Evolutionary conservation across 2,113 vertebrate species (phyloP).

Genomic region (Erpornis zantholeuca): DNA sequence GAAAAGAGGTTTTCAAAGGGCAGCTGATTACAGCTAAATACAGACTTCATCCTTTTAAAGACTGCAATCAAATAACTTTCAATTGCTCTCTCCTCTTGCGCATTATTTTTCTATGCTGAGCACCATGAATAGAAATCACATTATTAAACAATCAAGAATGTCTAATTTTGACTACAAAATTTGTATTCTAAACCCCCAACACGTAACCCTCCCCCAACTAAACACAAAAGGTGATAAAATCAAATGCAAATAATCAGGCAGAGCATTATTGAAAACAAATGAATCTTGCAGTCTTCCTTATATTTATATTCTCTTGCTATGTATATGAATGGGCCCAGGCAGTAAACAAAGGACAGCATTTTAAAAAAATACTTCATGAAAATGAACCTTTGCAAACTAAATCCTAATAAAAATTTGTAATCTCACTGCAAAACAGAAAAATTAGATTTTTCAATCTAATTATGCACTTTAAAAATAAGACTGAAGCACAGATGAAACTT

Average conservation of each 20-base stretch:
- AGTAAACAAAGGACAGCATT: background rate
- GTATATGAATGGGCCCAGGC: background rate
- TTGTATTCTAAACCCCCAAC: slow-evolving; percentile 21
- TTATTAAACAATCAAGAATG: slow-evolving; percentile 69
- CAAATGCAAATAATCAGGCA: slow-evolving; percentile 14
- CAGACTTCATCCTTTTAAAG: slow-evolving; percentile 67
- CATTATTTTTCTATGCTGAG: slow-evolving; percentile 59
- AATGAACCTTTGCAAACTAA: background rate
- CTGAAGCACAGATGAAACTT: background rate
- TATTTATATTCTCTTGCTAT: background rate
- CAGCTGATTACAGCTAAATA: slow-evolving; percentile 77
- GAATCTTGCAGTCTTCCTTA: background rate
- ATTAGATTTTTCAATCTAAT: background rate
- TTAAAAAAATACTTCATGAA: background rate
- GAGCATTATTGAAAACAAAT: slow-evolving; percentile 24
- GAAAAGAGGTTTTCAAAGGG: slow-evolving; percentile 73
- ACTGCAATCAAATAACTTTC: slow-evolving; percentile 74
- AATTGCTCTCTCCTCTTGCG: slow-evolving; percentile 61
- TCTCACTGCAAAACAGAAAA: background rate
- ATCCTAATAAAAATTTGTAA: background rate
- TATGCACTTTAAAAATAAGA: background rate
- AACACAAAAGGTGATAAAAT: background rate
- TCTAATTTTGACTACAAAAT: slow-evolving; percentile 63
- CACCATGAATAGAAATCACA: slow-evolving; percentile 69
- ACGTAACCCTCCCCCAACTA: background rate